Evolutionary conservation across 2,797 vertebrate species (phyloP), one percentile per base, ranked within the genome.

Genomic region (Ctenopoma multispine): DNA sequence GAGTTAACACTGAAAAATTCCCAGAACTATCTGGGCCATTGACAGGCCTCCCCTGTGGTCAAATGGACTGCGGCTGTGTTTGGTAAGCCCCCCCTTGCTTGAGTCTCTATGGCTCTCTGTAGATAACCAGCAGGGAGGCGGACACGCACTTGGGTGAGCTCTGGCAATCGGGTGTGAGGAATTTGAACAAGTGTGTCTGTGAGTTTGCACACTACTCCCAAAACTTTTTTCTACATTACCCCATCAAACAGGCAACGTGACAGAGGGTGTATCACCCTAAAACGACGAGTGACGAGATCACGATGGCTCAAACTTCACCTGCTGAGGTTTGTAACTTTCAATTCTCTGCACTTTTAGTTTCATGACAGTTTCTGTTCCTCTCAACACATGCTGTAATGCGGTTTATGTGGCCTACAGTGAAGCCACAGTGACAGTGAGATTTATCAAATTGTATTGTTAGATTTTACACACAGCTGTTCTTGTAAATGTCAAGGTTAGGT

Each of bases 1-100:
- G 60, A 89, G 84, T 85, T 78, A 73, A 78, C 53, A 47, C 84
- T 77, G 73, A 83, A 89, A 94, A 94, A 94, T 93, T 87, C 89
- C 82, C 93, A 94, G 93, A 95, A 94, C 93, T 94, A 95, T 95
- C 93, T 91, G 93, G 91, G 91, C 89, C 89, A 87, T 89, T 93
- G 93, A 92, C 92, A 92, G 93, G 85, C 91, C 90, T 90, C 91
- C 90, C 93, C 92, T 85, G 88, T 92, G 92, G 94, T 93, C 92
- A 93, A 90, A 93, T 87, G 88, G 83, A 79, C 82, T 56, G 41
- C 71, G 80, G 80, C 71, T 87, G 79, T 89, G 78, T 87, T 87
- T 85, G 80, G 68, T 54, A 63, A 60, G 61, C 61, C 58, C 80
- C 55, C 77, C 71, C 63, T 27, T 17, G 18, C 80, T 64, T 63